Evolutionary conservation across 2,797 vertebrate species (phyloP).

Genomic region (Rhynchonycteris naso): DNA sequence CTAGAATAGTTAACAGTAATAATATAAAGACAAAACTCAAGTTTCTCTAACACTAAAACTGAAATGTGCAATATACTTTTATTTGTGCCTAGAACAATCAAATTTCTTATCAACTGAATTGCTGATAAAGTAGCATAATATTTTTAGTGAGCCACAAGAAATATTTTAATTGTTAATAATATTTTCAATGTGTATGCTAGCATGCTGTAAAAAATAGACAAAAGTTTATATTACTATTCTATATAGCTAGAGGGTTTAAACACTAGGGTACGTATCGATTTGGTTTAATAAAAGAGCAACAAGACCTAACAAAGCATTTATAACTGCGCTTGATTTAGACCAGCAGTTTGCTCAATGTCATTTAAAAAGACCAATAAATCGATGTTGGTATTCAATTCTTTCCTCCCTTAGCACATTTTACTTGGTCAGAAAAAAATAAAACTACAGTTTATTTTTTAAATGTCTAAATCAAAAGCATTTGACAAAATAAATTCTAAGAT

Average conservation of each 20-base stretch:
- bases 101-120: slow-evolving; percentile 14
- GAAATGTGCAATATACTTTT: not conserved
- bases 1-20: not conserved
- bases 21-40: slow-evolving; percentile 15
- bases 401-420: slow-evolving; percentile 81
- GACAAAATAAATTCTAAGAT: slow-evolving; percentile 82
- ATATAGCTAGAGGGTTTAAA: slow-evolving; percentile 78
- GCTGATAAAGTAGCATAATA: not conserved
- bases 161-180: not conserved
- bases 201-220: slow-evolving; percentile 65
- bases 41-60: not conserved
- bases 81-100: not conserved
- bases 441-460: slow-evolving; percentile 79
- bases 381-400: slow-evolving; percentile 82
- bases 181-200: slow-evolving; percentile 71
- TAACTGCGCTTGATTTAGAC: slow-evolving; percentile 82
- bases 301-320: slow-evolving; percentile 87
- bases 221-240: slow-evolving; percentile 72
- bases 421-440: slow-evolving; percentile 85
- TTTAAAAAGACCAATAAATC: slow-evolving; percentile 86
- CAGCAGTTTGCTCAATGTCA: slow-evolving; percentile 81
- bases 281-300: slow-evolving; percentile 83
- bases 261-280: slow-evolving; percentile 82
- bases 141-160: not conserved
- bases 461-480: slow-evolving; percentile 82